Evolutionary conservation across 2,113 vertebrate genomes (phyloP), one percentile per base, ranked within the genome.

Genomic region (Rhea pennata): DNA sequence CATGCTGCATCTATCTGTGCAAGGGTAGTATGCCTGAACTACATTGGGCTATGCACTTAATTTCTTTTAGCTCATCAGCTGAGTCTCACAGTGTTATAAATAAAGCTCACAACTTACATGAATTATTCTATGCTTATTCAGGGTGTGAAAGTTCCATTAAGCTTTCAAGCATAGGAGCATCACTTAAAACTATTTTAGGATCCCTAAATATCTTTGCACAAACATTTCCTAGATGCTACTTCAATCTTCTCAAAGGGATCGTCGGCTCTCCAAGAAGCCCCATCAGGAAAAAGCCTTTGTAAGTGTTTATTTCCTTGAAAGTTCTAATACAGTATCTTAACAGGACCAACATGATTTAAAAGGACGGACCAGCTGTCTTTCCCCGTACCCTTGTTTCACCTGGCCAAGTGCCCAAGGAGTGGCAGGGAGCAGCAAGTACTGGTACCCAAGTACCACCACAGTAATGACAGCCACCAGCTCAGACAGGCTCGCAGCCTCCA

Each of bases 111-210:
- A 17, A 2, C 12, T 39, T 31, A 36, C 10, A 0, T 5, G 3
- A 76, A 56, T 16, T 19, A 53, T 13, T 6, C 10, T 33, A 3
- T 4, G 0, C 13, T 31, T 70, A 12, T 4, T 86, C 29, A 13
- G 19, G 19, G 3, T 6, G 21, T 39, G 44, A 7, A 26, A 75
- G 12, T 14, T 58, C 16, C 75, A 62, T 10, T 24, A 23, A 73
- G 39, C 15, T 24, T 46, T 54, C 65, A 53, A 71, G 15, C 6
- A 29, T 1, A 54, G 9, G 6, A 65, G 5, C 0, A 0, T 6
- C 31, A 20, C 61, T 65, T 21, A 31, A 22, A 74, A 59, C 5
- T 24, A 31, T 7, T 71, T 42, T 17, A 10, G 6, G 24, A 79
- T 53, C 36, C 77, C 39, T 33, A 2, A 67, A 36, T 23, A 29